A percentile compares a stretch with the other conserved stretches of the same genome.
Evolutionary conservation across 2,113 vertebrate species (phyloP).

Genomic region (Atlantisia rogersi): DNA sequence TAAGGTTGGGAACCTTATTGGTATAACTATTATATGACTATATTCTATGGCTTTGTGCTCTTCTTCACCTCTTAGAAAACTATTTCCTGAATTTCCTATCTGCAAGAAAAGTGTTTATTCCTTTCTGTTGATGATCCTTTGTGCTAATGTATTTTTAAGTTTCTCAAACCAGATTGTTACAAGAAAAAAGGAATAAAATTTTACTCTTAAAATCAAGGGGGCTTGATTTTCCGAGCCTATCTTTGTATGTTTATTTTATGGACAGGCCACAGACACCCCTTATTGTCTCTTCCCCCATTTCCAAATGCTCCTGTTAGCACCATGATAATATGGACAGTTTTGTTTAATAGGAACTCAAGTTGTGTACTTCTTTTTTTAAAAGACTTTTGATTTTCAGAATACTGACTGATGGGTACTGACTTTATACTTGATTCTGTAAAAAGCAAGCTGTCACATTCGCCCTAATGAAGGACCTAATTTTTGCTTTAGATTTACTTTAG

Average conservation of each 20-base stretch:
- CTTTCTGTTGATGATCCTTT: accelerated
- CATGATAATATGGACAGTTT: background rate
- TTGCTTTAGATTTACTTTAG: background rate
- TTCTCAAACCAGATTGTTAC: background rate
- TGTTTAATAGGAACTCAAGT: background rate
- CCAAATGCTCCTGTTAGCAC: background rate
- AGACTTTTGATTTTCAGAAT: background rate
- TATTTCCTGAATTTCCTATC: background rate
- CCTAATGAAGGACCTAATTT: background rate
- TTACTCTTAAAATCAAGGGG: background rate
- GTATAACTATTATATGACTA: too few species aligned
- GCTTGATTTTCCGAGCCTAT: background rate
- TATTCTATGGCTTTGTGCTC: background rate
- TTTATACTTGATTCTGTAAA: background rate
- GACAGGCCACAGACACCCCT: background rate
- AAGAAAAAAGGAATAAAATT: background rate
- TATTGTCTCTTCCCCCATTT: background rate
- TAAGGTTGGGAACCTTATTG: background rate
- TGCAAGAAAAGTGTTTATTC: background rate
- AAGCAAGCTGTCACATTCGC: background rate
- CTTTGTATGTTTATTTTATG: background rate
- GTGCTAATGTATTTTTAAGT: background rate
- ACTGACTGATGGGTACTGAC: background rate
- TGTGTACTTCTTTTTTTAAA: background rate
- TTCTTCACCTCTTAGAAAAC: background rate